phyloP scores from a whole-genome alignment of 2,113 vertebrate species.

The Ploceus nigricollis region DNA sequence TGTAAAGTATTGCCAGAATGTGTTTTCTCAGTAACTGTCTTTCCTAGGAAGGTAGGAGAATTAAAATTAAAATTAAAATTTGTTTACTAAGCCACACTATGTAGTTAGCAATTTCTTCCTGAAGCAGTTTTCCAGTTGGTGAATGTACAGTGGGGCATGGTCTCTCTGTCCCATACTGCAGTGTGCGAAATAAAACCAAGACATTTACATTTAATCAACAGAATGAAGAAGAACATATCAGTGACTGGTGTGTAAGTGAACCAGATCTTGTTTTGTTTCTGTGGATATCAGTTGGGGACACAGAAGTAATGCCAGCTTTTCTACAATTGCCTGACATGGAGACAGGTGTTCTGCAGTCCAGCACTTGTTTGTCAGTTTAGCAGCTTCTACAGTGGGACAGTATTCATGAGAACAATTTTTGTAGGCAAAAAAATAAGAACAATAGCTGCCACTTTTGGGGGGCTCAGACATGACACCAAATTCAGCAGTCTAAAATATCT shows the following conservation, averaged over 20 bases:
- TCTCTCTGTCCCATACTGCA: not conserved
- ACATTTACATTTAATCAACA: not conserved
- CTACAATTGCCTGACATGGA: not conserved
- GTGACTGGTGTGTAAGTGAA: not conserved
- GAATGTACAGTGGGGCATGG: not conserved
- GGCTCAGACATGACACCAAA: not conserved
- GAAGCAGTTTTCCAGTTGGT: not conserved
- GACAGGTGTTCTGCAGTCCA: not conserved
- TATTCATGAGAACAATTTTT: not conserved
- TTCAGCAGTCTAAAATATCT: not conserved
- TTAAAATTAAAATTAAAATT: no score
- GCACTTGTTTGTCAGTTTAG: not conserved
- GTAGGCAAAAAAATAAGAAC: not conserved
- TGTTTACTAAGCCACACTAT: fast-evolving
- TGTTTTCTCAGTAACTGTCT: not conserved
- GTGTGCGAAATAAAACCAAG: not conserved
- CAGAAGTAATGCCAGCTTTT: not conserved
- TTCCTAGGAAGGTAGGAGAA: not conserved
- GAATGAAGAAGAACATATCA: fast-evolving
- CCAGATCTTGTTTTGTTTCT: not conserved
- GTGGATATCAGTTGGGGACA: not conserved
- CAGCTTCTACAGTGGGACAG: not conserved
- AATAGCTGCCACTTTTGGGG: not conserved
- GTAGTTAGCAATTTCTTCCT: not conserved
- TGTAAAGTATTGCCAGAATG: not conserved